A percentile compares a stretch with the other conserved stretches of the same genome.
These are phyloP conservation scores for Chondrilla cf. caribensis DNA, from an alignment of 37 sponge, comb jelly and placozoan species.

Conservation along the genomic window DNA sequence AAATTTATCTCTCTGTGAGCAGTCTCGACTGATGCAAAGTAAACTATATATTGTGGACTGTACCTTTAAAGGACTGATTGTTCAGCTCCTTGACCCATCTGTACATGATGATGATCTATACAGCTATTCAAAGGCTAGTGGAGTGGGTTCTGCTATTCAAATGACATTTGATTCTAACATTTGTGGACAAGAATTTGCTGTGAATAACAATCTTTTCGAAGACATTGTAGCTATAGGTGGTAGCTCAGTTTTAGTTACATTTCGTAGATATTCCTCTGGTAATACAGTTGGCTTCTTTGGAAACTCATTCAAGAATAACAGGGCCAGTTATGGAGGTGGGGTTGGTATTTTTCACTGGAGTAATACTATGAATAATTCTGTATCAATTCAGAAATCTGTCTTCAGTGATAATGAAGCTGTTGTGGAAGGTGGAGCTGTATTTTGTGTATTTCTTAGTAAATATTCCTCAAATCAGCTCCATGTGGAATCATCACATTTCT, in stretches of 20 bases:
- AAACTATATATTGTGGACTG: background rate
- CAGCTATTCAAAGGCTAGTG: background rate
- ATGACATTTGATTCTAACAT: background rate
- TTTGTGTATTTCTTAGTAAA: slow-evolving; percentile 34
- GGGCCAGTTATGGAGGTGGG: slow-evolving; percentile 70
- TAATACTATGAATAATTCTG: slow-evolving; percentile 6
- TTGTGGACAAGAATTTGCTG: background rate
- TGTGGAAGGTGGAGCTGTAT: slow-evolving; percentile 78
- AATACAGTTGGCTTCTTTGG: background rate
- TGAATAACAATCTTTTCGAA: slow-evolving; percentile 19
- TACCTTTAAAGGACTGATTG: no score
- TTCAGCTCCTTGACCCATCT: background rate
- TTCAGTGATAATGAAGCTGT: slow-evolving; percentile 55
- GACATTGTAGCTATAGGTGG: background rate
- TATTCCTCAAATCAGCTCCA: background rate
- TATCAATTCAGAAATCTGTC: slow-evolving; percentile 29
- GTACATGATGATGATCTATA: background rate
- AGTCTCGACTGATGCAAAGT: background rate
- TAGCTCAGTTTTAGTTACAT: slow-evolving; percentile 13
- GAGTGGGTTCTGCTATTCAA: background rate
- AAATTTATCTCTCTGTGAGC: no score
- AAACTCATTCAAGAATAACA: slow-evolving; percentile 21
- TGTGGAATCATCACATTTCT: background rate
- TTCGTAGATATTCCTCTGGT: background rate
- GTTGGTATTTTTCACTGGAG: slow-evolving; percentile 52